Evolutionary conservation across 2,888 invertebrate genomes (phyloP).

Genomic region (Ceraclea dissimilis): DNA sequence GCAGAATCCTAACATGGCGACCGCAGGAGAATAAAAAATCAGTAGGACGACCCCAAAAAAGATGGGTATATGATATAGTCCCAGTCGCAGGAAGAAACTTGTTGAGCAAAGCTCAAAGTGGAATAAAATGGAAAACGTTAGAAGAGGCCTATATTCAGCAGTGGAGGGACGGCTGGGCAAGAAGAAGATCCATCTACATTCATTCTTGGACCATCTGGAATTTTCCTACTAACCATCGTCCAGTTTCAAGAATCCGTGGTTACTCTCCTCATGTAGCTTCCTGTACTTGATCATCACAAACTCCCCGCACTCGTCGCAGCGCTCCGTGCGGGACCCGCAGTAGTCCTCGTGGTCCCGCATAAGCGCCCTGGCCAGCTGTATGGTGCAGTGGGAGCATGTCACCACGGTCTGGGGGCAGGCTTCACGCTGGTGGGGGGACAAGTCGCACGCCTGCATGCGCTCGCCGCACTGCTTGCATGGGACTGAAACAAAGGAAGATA

Average conservation of each 20-base stretch:
- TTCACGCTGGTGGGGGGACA: conserved; percentile 45
- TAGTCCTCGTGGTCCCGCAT: conserved; percentile 58
- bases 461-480: conserved; percentile 46
- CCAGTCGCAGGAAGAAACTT: no score
- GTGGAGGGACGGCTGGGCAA: no score
- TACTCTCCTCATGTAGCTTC: conserved; percentile 54
- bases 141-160: no score
- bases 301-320: conserved; percentile 58
- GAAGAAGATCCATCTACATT: no score
- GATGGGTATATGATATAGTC: no score
- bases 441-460: conserved; percentile 42
- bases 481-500: conserved; percentile 29
- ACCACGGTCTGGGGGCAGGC: conserved; percentile 50
- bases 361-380: conserved; percentile 54
- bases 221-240: conserved; percentile 54
- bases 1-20: no score
- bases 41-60: no score
- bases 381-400: conserved; percentile 58
- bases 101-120: no score
- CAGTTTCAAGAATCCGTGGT: conserved; percentile 57
- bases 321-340: conserved; percentile 65
- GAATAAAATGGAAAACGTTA: no score
- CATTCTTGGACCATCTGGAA: no score
- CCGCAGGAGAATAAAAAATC: no score
- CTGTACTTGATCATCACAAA: conserved; percentile 64